Evolutionary conservation across 2,888 invertebrate genomes (phyloP), one percentile per base, ranked within the genome.

Genomic region (Pristionchus japonicus): DNA sequence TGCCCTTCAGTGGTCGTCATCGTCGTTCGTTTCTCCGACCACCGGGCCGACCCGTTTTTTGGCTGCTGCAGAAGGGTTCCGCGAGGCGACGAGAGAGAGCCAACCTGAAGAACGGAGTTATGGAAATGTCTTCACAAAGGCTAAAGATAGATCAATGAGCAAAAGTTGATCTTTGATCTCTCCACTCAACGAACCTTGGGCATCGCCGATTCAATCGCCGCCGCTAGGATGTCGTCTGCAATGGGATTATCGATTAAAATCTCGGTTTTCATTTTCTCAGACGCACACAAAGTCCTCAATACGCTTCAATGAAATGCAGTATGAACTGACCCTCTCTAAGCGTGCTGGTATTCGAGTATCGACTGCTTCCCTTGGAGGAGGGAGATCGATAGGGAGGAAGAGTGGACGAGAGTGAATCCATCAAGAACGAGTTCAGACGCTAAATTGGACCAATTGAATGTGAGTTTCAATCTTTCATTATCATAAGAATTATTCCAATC

Each of bases 41-140:
- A 85, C 85, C 43, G 61, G 90, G 89, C 90, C 84, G 88, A 82
- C 89, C 84, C 90, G 90, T 90, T 90, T 90, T 90, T 90, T 90
- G 90, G 89, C 88, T 64, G 88, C 17, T 88, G 49, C 84, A 34
- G 7, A 49, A 70, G 23, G 47, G 61, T 47, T 85, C 87, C 31
- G 85, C 85, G 70, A 37, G 84, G 52, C 49, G 89, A 77, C 4
- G 77, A 77, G 15, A 77, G 47, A 47, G 77, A 77, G n/a, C 77
- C 77, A 11, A 77, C 34, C 77, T 77, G 47, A 43, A 47, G 17
- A 47, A 4, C n/a, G 23, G 15, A 9, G 6, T 37, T 15, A 43
- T 43, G 7, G 6, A 43, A 43, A 6, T 43, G n/a, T n/a, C n/a
- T n/a, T n/a, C n/a, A n/a, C n/a, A n/a, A n/a, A n/a, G n/a, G n/a